Percentiles rank a stretch among this genome's conserved stretches.
phyloP scores from a whole-genome alignment of 2,113 vertebrate genomes.

The Poicephalus gulielmi region DNA sequence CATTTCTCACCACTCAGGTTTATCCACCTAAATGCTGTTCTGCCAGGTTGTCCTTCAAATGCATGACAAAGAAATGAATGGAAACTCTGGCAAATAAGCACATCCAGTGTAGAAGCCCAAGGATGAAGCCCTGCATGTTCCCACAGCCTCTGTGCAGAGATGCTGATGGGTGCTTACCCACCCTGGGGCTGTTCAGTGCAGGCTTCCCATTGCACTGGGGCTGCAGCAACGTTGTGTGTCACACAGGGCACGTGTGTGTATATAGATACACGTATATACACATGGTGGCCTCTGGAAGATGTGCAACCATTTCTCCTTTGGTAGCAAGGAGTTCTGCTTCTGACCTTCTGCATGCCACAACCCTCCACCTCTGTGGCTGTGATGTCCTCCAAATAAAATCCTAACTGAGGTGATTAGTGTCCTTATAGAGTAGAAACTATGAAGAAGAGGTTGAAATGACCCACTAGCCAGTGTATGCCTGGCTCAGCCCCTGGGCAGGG shows the following conservation, averaged over 20 bases:
- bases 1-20: neutral
- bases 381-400: neutral
- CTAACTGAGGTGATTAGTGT: neutral
- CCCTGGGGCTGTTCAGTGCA: neutral
- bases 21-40: neutral
- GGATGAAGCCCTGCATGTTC: neutral
- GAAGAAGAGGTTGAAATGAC: neutral
- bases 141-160: neutral
- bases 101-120: neutral
- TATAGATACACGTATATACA: accelerated
- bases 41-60: neutral
- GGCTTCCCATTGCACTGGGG: neutral
- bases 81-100: accelerated
- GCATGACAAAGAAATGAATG: neutral
- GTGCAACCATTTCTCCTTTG: neutral
- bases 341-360: accelerated
- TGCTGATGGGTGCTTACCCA: neutral
- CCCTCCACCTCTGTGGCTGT: no score
- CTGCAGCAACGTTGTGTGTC: neutral
- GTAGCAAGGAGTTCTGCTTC: neutral
- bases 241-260: accelerated
- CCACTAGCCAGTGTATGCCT: accelerated
- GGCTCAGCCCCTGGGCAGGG: neutral
- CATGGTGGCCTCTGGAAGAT: neutral
- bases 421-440: neutral